phyloP scores from a whole-genome alignment of 2,113 vertebrate species.

The Apodemus sylvaticus region DNA sequence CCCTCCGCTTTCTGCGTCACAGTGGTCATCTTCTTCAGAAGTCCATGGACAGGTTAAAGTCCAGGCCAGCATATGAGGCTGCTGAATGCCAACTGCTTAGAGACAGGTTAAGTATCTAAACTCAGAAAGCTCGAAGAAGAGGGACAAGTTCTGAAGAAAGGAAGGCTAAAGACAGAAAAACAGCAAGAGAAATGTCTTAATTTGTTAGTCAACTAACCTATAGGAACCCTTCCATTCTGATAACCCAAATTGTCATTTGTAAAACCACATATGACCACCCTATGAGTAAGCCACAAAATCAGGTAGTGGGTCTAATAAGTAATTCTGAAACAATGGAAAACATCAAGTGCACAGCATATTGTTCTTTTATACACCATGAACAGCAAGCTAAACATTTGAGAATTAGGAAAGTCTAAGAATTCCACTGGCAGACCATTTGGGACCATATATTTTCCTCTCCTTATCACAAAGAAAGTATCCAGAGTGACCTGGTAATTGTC shows the following conservation, averaged over 20 bases:
- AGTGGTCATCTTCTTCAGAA: background rate
- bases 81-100: background rate
- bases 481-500: background rate
- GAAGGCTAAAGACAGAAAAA: background rate
- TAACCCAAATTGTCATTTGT: background rate
- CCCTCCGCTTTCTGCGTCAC: background rate
- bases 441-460: background rate
- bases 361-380: background rate
- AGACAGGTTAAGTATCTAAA: background rate
- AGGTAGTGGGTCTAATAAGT: too few relatives aligned
- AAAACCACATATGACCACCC: background rate
- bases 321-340: background rate
- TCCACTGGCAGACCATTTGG: background rate
- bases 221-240: background rate
- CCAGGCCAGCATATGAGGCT: background rate
- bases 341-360: background rate
- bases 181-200: background rate
- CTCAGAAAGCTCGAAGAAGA: background rate
- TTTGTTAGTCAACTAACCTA: background rate
- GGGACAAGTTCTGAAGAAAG: background rate
- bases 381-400: background rate
- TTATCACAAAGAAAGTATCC: background rate
- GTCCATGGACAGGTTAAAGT: background rate
- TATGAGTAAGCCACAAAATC: background rate
- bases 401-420: conserved; percentile 23